Conservation (phyloP, 2,888 invertebrate species). For the Gnatocerus cornutus region DNA sequence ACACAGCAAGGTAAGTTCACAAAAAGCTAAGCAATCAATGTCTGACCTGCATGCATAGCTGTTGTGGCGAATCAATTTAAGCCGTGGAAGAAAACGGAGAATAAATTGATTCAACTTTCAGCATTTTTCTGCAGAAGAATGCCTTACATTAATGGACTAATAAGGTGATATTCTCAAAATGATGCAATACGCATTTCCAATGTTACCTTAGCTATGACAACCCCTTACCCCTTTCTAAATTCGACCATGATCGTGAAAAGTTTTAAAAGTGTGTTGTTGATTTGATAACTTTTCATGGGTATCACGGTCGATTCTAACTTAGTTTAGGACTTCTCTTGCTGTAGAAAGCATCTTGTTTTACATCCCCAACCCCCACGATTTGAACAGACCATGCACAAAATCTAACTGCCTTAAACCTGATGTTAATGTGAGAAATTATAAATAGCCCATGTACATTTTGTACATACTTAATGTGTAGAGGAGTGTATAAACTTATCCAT, state of each 20-base stretch:
- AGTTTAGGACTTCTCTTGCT: slow-evolving; percentile 59
- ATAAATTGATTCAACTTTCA: slow-evolving; percentile 64
- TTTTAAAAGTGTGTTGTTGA: slow-evolving; percentile 31
- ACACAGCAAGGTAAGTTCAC: slow-evolving; percentile 82
- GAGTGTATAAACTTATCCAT: slow-evolving; percentile 4
- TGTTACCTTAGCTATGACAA: slow-evolving; percentile 70
- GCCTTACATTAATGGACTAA: slow-evolving; percentile 60
- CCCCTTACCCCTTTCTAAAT: slow-evolving; percentile 51
- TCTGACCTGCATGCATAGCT: slow-evolving; percentile 61
- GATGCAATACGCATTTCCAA: slow-evolving; percentile 70
- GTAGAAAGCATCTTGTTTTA: slow-evolving; percentile 63
- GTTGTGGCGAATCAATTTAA: slow-evolving; percentile 65
- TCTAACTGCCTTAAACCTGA: slow-evolving; percentile 50
- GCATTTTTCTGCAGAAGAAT: slow-evolving; percentile 64
- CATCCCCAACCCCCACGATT: slow-evolving; percentile 47
- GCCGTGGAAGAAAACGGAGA: slow-evolving; percentile 31
- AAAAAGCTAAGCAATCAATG: slow-evolving; percentile 15
- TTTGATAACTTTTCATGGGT: slow-evolving; percentile 26
- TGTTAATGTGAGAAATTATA: slow-evolving; percentile 51
- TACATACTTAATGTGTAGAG: slow-evolving; percentile 33
- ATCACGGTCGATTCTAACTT: slow-evolving; percentile 36
- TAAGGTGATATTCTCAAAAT: slow-evolving; percentile 61
- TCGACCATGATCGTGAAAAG: slow-evolving; percentile 59
- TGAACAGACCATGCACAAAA: slow-evolving; percentile 53
- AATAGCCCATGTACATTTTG: slow-evolving; percentile 44